Evolutionary conservation across 2,113 vertebrate genomes (phyloP).

Genomic region (Phrynosoma platyrhinos): DNA sequence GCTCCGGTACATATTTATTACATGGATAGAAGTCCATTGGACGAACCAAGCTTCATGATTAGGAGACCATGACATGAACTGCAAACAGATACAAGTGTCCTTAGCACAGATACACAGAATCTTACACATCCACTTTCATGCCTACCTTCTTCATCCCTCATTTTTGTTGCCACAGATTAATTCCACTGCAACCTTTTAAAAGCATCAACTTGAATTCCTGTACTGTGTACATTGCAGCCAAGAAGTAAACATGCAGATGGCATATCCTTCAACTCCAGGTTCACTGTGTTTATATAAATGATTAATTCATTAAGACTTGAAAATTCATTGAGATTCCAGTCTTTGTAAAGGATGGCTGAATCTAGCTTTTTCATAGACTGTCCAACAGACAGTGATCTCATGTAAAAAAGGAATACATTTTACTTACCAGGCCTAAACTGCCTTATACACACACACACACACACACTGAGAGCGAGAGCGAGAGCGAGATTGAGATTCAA

Average conservation of each 20-base stretch:
- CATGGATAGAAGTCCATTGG: background rate
- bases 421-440: background rate
- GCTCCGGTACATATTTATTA: background rate
- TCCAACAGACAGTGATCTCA: background rate
- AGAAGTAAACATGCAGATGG: constrained; percentile 16
- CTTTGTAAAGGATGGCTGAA: background rate
- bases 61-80: background rate
- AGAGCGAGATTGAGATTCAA: too few species aligned
- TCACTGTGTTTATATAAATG: background rate
- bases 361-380: background rate
- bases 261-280: background rate
- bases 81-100: background rate
- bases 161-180: background rate
- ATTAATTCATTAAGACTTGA: background rate
- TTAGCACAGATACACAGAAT: background rate
- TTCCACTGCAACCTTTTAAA: background rate
- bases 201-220: background rate
- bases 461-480: background rate
- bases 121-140: background rate
- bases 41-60: background rate
- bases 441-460: background rate
- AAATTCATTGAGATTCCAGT: fast-evolving
- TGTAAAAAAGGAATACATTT: background rate
- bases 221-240: background rate
- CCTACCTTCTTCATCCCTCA: background rate